Percentiles rank a stretch among this genome's conserved stretches.
These are phyloP conservation scores for Zootoca vivipara DNA, from an alignment of 2,113 vertebrate species.

Conservation along the genomic window DNA sequence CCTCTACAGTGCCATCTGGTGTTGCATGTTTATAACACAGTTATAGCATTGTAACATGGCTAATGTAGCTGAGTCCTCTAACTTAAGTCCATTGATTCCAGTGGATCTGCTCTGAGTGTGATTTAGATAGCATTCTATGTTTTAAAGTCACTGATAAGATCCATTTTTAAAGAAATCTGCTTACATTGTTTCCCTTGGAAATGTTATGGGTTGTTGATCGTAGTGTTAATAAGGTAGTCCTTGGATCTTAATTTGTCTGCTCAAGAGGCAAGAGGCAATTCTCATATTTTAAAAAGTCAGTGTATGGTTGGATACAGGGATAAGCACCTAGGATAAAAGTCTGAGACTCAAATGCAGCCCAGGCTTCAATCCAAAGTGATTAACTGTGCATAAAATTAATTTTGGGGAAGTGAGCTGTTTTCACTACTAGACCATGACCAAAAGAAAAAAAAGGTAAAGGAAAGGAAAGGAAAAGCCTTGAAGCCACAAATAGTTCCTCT, in stretches of 20 bases:
- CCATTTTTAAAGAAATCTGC: background rate
- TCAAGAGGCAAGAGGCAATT: slow-evolving; percentile 32
- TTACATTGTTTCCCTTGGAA: background rate
- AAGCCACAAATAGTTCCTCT: slow-evolving; percentile 6
- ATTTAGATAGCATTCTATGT: too few species aligned
- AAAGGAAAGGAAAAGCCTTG: slow-evolving; percentile 2
- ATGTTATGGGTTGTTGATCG: background rate
- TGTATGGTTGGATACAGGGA: slow-evolving; percentile 18
- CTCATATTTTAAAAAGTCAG: slow-evolving; percentile 45
- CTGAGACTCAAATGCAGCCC: slow-evolving; percentile 30
- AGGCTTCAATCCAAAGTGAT: slow-evolving; percentile 32
- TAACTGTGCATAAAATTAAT: slow-evolving; percentile 35
- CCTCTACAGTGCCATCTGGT: too few species aligned
- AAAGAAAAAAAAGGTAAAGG: background rate
- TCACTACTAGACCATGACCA: slow-evolving; percentile 11
- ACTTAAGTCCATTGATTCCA: too few species aligned
- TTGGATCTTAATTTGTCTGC: slow-evolving; percentile 35
- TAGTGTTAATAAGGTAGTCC: background rate
- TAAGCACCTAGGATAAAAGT: background rate
- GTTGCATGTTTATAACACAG: too few species aligned
- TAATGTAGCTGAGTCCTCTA: too few species aligned
- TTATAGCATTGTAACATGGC: too few species aligned
- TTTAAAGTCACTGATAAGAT: too few species aligned
- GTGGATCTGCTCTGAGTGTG: too few species aligned
- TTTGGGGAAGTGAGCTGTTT: slow-evolving; percentile 31